Percentiles rank a stretch among this genome's conserved stretches.
phyloP scores from a whole-genome alignment of 2,113 vertebrate species.

The Pipa parva region DNA sequence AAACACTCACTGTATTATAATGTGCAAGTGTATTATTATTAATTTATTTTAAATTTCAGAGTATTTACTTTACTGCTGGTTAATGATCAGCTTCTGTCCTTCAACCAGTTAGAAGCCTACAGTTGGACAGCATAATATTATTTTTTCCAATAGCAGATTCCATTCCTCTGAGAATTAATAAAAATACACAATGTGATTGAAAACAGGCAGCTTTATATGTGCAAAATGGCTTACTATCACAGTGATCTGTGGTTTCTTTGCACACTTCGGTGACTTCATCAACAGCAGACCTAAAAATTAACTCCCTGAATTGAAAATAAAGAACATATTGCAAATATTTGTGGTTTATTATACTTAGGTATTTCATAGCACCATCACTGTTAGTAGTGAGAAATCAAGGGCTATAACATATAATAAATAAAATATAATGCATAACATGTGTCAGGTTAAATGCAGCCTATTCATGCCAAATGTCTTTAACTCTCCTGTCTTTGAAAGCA shows the following conservation, averaged over 20 bases:
- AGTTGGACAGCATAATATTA: constrained; percentile 41
- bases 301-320: background rate
- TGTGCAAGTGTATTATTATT: too few species aligned
- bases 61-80: too few species aligned
- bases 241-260: constrained; percentile 11
- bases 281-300: background rate
- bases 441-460: background rate
- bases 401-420: constrained; percentile 5
- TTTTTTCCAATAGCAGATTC: constrained; percentile 44
- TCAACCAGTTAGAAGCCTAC: too few species aligned
- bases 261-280: background rate
- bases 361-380: background rate
- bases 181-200: constrained; percentile 47
- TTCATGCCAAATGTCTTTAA: background rate
- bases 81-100: too few species aligned
- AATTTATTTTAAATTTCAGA: too few species aligned
- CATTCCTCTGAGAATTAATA: constrained; percentile 53
- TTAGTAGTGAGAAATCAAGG: background rate
- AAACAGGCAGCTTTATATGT: constrained; percentile 43
- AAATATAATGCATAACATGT: constrained; percentile 5
- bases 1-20: too few species aligned
- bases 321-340: background rate
- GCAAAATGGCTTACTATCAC: constrained; percentile 34
- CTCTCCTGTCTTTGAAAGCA: background rate
- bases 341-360: background rate